phyloP scores from a whole-genome alignment of 2,888 invertebrate genomes.

The Tiliacea aurago region DNA sequence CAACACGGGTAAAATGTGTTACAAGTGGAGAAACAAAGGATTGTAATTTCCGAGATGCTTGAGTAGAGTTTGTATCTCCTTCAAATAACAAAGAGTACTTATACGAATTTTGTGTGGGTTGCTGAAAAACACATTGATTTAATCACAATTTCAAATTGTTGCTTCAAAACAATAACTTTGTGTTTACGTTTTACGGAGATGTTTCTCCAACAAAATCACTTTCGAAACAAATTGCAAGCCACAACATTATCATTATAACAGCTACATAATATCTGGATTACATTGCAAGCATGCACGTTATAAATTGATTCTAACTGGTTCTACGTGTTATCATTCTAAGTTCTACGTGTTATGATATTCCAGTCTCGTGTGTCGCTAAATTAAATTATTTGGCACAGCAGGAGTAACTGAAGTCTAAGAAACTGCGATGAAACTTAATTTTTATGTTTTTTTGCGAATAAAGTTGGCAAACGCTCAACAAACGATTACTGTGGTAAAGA shows the following conservation, averaged over 20 bases:
- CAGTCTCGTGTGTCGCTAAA: slow-evolving; percentile 18
- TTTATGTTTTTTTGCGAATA: slow-evolving; percentile 34
- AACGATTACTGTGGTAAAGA: slow-evolving; percentile 47
- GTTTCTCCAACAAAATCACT: not conserved
- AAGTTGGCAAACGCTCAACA: slow-evolving; percentile 61
- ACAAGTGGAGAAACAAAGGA: slow-evolving; percentile 54
- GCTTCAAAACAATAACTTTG: slow-evolving; percentile 22
- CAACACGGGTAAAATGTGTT: slow-evolving; percentile 53
- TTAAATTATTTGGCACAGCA: slow-evolving; percentile 37
- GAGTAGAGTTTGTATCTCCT: slow-evolving; percentile 28
- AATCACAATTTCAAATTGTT: not conserved
- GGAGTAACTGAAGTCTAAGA: slow-evolving; percentile 30
- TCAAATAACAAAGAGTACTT: slow-evolving; percentile 32
- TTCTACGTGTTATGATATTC: slow-evolving; percentile 32
- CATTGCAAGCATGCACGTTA: slow-evolving; percentile 18
- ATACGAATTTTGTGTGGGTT: slow-evolving; percentile 10
- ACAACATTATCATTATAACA: slow-evolving; percentile 23
- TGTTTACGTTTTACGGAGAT: not conserved
- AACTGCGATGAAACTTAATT: slow-evolving; percentile 33
- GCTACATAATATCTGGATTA: slow-evolving; percentile 10
- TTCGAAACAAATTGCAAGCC: slow-evolving; percentile 25
- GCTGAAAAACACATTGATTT: slow-evolving; percentile 11
- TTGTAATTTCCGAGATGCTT: slow-evolving; percentile 42
- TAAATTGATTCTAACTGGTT: slow-evolving; percentile 33
- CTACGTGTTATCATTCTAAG: slow-evolving; percentile 24